A percentile compares a stretch with the other conserved stretches of the same genome.
phyloP scores from a whole-genome alignment of 2,888 invertebrate species.

The Netelia melanura region DNA sequence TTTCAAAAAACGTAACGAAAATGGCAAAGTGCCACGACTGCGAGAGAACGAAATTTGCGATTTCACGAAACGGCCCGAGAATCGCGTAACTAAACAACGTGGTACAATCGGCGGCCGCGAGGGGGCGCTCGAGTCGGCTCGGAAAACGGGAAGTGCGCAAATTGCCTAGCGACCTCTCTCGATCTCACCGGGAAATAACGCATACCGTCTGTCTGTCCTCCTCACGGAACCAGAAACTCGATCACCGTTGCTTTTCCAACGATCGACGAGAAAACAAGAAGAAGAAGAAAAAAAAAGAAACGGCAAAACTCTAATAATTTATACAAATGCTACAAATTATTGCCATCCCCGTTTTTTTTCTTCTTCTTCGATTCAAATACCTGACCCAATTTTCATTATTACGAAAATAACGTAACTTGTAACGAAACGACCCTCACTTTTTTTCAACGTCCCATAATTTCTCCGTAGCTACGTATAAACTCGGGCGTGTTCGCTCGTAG shows the following conservation, averaged over 20 bases:
- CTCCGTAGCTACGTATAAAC: constrained; percentile 20
- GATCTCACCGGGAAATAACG: neutral
- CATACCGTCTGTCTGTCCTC: neutral
- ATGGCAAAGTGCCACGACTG: neutral
- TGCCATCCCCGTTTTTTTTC: too few species aligned
- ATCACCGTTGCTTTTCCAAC: neutral
- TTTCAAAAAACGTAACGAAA: neutral
- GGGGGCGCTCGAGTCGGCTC: neutral
- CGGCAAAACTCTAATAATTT: too few species aligned
- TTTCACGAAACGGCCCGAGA: constrained; percentile 21
- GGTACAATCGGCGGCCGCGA: constrained; percentile 40
- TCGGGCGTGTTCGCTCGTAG: constrained; percentile 57
- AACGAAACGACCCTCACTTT: constrained; percentile 16
- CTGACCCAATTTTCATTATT: constrained; percentile 47
- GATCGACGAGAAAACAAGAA: neutral
- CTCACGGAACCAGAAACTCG: neutral
- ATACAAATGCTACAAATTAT: neutral
- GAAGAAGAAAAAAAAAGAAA: neutral
- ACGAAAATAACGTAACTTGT: constrained; percentile 47
- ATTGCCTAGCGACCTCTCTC: constrained; percentile 20
- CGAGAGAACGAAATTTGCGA: neutral
- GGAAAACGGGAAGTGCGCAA: constrained; percentile 48
- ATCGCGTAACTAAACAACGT: constrained; percentile 13
- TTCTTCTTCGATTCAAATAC: neutral
- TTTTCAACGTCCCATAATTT: neutral